Evolutionary conservation across 2,888 invertebrate species (phyloP), one percentile per base, ranked within the genome.

Genomic region (Resseliella maxima): DNA sequence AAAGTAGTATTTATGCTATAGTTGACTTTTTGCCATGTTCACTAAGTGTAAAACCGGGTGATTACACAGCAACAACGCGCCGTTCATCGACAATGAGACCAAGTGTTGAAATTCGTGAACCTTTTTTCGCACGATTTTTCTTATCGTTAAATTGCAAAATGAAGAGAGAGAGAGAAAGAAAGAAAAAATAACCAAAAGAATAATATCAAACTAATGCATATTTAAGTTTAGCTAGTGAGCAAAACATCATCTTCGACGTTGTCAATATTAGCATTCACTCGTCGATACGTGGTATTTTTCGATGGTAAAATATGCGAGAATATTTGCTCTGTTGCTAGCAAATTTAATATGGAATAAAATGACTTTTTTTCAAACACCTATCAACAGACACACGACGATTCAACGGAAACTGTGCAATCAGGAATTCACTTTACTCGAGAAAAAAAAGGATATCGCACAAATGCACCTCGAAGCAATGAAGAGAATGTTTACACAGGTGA

Each of bases 321-420:
- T 31, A 31, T 31, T 12, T 31, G 72, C 12, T 12, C 5, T 8
- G 0, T 24, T 6, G 5, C 59, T 2, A 15, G 59, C 59, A 72
- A 72, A 72, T 72, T 72, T 72, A 72, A 72, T 72, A 72, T 72
- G 72, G 31, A 72, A 72, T 72, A 72, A 72, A 72, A 72, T 72
- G 15, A 12, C 15, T n/a, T 59, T 72, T 27, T 31, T 27, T 8
- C 15, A 12, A 27, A 35, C 72, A 72, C 72, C 59, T 59, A 59
- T 59, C 72, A 35, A 35, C 72, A 72, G 72, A 35, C 12, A 31
- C 18, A 18, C 27, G 59, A 50, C 59, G 59, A 59, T 59, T 3
- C 59, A 72, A 72, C 72, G 72, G 72, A 72, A 72, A 72, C 31
- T 31, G 72, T 31, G 31, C 72, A 72, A 72, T 72, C 72, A 72